Base-by-base conservation (phyloP, 2,113 vertebrate species). In the Accipiter virgatus region DNA sequence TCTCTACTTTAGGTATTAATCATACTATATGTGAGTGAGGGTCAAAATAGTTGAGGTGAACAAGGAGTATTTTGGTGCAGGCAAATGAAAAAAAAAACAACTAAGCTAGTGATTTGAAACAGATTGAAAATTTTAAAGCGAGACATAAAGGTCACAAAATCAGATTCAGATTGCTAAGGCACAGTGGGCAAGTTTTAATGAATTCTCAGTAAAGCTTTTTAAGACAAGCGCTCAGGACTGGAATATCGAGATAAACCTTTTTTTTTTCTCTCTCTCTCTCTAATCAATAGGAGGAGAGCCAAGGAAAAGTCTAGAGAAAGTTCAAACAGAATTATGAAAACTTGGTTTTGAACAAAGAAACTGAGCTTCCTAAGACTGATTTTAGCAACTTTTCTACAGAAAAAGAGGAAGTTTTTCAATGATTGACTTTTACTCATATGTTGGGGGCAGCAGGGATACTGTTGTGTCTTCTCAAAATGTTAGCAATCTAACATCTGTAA, bases 111-210 rank as follows among this genome's bases (percentile, higher is more conserved):
- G 66, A 96, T 96, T 97, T 97, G 86, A 95, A 87, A 88, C 45
- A 96, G 73, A 97, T 23, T 94, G 75, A 81, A 97, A 86, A 27
- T 96, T 97, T 95, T 50, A 89, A 97, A 97, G 68, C 12, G 8
- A 97, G 81, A 82, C 31, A 79, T 90, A 95, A 97, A 97, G 80
- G 96, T 98, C 95, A 97, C 36, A 87, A 90, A 91, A 95, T 95
- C 75, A 92, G 43, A 63, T 92, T 95, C 40, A 68, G 42, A 88
- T 80, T 96, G 71, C 75, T 91, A 94, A 96, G 75, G 36, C 90
- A 91, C 68, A 94, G 79, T 95, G 50, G 42, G 68, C 34, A 93
- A 95, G 18, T 95, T 96, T 96, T 96, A 98, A 97, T 95, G 86
- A 97, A 90, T 97, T 96, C 43, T 90, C 40, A 74, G 68, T 45